phyloP scores from a whole-genome alignment of 2,113 vertebrate genomes.

The Hippocampus zosterae region DNA sequence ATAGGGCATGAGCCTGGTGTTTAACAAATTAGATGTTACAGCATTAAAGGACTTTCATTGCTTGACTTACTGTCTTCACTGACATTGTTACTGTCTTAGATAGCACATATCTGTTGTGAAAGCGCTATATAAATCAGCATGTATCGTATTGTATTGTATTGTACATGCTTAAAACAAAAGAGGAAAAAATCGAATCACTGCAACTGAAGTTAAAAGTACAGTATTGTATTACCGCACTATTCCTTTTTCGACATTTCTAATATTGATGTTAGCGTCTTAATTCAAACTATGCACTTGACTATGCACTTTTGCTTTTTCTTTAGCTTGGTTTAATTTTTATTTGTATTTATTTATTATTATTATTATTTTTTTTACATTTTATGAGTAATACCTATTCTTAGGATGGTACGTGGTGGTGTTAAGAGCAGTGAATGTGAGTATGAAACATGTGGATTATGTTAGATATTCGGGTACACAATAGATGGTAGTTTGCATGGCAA shows the following conservation, averaged over 20 bases:
- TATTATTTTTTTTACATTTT: neutral
- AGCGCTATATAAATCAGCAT: no score
- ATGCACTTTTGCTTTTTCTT: neutral
- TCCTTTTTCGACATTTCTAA: neutral
- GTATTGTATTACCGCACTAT: neutral
- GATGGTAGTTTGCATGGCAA: neutral
- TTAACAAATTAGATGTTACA: neutral
- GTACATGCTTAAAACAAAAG: no score
- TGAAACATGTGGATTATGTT: neutral
- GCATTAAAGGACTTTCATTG: neutral
- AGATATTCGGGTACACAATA: neutral
- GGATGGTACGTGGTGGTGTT: neutral
- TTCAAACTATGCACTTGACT: neutral
- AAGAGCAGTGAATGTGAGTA: neutral
- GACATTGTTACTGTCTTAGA: neutral
- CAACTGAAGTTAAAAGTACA: neutral
- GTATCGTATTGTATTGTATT: no score
- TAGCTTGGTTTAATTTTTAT: neutral
- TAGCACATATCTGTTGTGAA: no score
- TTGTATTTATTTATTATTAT: no score
- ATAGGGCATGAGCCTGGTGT: no score
- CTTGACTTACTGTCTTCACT: neutral
- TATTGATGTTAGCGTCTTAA: neutral
- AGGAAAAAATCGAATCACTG: neutral
- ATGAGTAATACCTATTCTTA: neutral